phyloP scores from a whole-genome alignment of 2,113 vertebrate species.

The Nothoprocta perdicaria region DNA sequence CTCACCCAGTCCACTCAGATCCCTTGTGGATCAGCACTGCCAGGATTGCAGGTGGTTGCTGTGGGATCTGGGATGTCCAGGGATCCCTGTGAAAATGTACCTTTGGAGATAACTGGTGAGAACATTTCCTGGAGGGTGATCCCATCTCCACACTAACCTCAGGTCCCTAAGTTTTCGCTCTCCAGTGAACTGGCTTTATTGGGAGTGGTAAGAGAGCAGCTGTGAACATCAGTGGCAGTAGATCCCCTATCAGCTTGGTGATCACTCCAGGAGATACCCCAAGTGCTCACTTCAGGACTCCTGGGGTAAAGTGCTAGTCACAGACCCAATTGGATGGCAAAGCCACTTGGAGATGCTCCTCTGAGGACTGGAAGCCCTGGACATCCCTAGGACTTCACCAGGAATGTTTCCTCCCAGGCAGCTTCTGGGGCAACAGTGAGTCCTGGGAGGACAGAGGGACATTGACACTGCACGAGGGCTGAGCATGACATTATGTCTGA shows the following conservation, averaged over 20 bases:
- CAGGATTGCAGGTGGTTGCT: not conserved
- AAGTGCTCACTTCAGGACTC: no score
- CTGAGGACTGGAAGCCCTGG: not conserved
- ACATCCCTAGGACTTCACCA: fast-evolving
- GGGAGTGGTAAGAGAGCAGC: not conserved
- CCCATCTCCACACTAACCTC: fast-evolving
- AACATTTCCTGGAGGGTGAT: fast-evolving
- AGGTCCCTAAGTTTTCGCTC: not conserved
- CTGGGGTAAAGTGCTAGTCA: not conserved
- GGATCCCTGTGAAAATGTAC: not conserved
- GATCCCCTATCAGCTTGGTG: not conserved
- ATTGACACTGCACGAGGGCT: fast-evolving
- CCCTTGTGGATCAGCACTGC: not conserved
- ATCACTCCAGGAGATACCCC: no score
- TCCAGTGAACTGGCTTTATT: not conserved
- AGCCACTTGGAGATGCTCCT: no score
- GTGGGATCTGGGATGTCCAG: not conserved
- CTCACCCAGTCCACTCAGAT: fast-evolving
- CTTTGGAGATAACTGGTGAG: not conserved
- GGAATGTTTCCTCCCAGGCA: not conserved
- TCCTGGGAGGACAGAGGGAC: fast-evolving
- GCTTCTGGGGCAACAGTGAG: not conserved
- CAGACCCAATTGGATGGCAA: fast-evolving
- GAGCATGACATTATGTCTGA: no score
- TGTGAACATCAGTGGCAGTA: fast-evolving